A percentile compares a stretch with the other conserved stretches of the same genome.
Evolutionary conservation across 2,888 invertebrate species (phyloP).

Genomic region (Icerya purchasi): DNA sequence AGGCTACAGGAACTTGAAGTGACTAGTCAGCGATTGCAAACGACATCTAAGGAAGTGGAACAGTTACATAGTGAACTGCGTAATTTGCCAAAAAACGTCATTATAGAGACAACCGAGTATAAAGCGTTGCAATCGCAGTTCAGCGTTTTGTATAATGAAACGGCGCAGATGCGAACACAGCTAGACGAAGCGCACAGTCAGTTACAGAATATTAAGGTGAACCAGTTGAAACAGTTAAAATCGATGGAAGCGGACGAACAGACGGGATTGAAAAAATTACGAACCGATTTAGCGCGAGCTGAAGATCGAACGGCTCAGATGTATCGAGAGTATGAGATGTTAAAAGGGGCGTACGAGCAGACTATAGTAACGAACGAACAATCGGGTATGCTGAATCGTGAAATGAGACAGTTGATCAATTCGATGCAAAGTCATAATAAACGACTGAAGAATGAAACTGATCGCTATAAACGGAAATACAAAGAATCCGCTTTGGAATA

Average conservation of each 20-base stretch:
- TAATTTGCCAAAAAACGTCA: constrained; percentile 84
- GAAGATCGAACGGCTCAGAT: constrained; percentile 85
- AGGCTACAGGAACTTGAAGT: constrained; percentile 83
- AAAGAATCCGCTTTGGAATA: constrained; percentile 74
- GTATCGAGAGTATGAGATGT: constrained; percentile 89
- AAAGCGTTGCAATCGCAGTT: constrained; percentile 95
- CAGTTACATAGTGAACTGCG: constrained; percentile 51
- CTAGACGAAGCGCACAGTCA: constrained; percentile 75
- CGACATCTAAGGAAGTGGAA: constrained; percentile 81
- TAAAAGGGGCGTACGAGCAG: constrained; percentile 93
- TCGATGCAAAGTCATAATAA: constrained; percentile 93
- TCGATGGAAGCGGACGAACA: constrained; percentile 67
- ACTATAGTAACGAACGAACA: constrained; percentile 95
- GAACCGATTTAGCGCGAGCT: constrained; percentile 86
- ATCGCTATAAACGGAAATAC: constrained; percentile 76
- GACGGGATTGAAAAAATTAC: constrained; percentile 74
- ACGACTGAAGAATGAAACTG: constrained; percentile 85
- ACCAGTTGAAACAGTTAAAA: not conserved
- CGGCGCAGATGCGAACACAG: constrained; percentile 86
- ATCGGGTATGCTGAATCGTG: constrained; percentile 89
- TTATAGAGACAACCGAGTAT: constrained; percentile 93
- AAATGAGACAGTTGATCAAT: constrained; percentile 91
- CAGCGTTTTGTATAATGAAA: constrained; percentile 91
- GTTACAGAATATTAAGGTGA: constrained; percentile 61
- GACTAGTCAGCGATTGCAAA: constrained; percentile 74